Evolutionary conservation across 2,888 invertebrate species (phyloP), one percentile per base, ranked within the genome.

Genomic region (Megamerina dolium): DNA sequence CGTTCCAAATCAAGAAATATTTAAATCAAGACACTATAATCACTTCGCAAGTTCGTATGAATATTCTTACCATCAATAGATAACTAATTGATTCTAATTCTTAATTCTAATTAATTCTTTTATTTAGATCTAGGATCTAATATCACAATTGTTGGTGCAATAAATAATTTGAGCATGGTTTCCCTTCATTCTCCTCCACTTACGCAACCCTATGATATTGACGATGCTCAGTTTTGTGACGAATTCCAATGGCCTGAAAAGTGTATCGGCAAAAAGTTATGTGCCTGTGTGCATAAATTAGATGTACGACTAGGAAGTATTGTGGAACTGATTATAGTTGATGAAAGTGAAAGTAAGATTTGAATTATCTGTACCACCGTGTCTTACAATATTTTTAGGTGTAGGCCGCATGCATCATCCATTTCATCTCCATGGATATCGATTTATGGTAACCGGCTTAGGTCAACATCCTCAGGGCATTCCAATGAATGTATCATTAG

Each of bases 141-240:
- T 43, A 5, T 53, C n/a, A 61, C 55, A 0, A 42, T 61, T n/a
- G 54, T 61, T 8, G 80, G 75, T 32, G 79, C 76, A 52, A 78
- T 78, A 16, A 85, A 87, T 65, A 83, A 87, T 39, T 78, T 85
- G 16, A 82, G 85, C 8, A 83, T 88, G 65, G 78, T 78, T 23
- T 84, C 82, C 59, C 89, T 90, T 1, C 77, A 84, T 2, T 84
- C 85, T 1, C 87, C 90, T 1, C 73, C 87, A 30, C 73, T 90
- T 46, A 85, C 87, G 2, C 89, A 90, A 62, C 56, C 53, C 9
- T 47, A 49, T 23, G 50, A 60, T 46, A 57, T 68, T 43, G 57
- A 62, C 42, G 61, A 63, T 42, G 53, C 53, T 17, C 40, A 59
- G 37, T 70, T 59, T 52, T 63, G 70, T 37, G 57, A 60, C 51